Conservation (phyloP, 2,113 vertebrate genomes). For the Todiramphus saurophagus region DNA sequence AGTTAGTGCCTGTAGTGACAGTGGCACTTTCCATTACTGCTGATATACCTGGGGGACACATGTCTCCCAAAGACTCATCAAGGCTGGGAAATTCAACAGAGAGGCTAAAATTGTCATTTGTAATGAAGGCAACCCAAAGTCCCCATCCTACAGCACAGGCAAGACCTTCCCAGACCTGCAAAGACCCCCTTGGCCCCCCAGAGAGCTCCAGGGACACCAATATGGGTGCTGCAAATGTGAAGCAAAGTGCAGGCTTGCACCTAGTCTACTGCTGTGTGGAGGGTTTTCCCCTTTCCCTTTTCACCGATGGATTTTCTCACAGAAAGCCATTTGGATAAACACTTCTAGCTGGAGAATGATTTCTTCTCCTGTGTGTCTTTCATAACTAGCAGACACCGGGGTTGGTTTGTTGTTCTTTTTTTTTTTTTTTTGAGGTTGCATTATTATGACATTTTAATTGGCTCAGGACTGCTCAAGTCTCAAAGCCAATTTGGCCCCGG, state of each 20-base stretch:
- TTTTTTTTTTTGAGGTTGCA: neutral
- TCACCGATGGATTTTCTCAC: rapidly evolving
- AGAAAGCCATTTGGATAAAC: neutral
- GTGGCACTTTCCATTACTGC: conserved; percentile 62
- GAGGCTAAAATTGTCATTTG: neutral
- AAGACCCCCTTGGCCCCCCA: neutral
- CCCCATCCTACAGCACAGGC: neutral
- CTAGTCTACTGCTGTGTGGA: neutral
- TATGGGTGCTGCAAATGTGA: rapidly evolving
- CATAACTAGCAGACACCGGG: neutral
- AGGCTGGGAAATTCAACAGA: conserved; percentile 29
- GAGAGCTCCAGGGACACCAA: neutral
- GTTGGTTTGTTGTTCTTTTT: neutral
- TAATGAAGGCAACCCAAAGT: neutral
- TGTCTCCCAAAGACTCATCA: conserved; percentile 54
- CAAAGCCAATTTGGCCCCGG: conserved; percentile 23
- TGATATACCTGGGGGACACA: conserved; percentile 51
- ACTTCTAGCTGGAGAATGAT: neutral
- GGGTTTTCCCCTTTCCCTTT: neutral
- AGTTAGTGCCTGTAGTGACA: conserved; percentile 59
- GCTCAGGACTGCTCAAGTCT: conserved; percentile 5
- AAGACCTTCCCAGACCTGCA: neutral
- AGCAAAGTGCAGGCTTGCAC: neutral
- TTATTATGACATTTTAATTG: conserved; percentile 61
- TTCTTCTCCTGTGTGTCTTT: neutral